phyloP scores from a whole-genome alignment of 2,888 invertebrate genomes.

The Candidula unifasciata region DNA sequence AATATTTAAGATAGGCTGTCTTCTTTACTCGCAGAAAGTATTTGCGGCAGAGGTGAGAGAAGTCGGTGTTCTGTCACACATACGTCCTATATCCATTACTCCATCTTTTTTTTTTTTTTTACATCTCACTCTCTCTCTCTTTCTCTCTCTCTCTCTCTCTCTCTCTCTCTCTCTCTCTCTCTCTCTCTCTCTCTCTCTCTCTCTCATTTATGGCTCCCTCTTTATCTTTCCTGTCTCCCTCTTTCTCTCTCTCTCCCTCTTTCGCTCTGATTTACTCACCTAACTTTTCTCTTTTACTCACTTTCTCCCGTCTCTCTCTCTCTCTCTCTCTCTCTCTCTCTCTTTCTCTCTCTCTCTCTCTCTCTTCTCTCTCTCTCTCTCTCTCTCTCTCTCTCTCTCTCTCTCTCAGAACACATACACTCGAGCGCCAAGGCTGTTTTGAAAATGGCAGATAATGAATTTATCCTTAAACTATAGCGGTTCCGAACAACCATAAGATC shows the following conservation, averaged over 20 bases:
- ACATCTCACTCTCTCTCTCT: neutral
- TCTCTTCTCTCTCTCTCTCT: no score
- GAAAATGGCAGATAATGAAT: no score
- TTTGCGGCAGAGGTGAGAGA: no score
- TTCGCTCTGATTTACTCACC: neutral
- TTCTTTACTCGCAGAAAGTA: no score
- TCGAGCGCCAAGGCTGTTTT: no score
- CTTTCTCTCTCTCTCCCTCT: neutral
- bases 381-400: constrained; percentile 13
- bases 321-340: neutral
- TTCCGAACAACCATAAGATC: no score
- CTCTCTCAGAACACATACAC: neutral
- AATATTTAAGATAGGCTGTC: no score
- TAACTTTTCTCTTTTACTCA: no score
- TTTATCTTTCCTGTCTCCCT: neutral
- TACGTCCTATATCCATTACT: no score
- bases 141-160: neutral
- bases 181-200: neutral
- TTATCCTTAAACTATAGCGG: no score
- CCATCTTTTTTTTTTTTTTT: neutral
- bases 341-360: neutral
- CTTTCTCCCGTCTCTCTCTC: no score
- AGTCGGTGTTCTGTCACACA: no score
- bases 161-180: neutral
- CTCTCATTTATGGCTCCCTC: neutral